Percentiles rank a stretch among this genome's conserved stretches.
These are phyloP conservation scores for Antigone vipio DNA, from an alignment of 2,113 vertebrate species.

Conservation along the genomic window DNA sequence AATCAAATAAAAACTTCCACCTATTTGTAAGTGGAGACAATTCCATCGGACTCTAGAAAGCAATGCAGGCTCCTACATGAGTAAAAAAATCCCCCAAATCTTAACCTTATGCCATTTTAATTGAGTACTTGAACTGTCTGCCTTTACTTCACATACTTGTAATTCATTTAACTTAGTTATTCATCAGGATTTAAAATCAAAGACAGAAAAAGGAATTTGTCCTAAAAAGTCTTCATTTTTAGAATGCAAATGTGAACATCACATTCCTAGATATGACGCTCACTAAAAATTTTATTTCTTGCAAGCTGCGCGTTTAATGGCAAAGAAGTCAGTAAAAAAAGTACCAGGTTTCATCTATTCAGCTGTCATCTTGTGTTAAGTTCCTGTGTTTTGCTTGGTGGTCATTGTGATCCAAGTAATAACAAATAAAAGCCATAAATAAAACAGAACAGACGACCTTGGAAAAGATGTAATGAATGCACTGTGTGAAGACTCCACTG, in stretches of 20 bases:
- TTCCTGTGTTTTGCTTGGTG: not conserved
- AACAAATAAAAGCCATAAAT: not conserved
- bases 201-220: not conserved
- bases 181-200: not conserved
- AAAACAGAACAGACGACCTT: not conserved
- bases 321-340: not conserved
- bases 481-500: not conserved
- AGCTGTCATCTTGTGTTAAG: not conserved
- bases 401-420: not conserved
- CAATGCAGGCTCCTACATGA: not conserved
- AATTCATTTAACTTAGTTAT: not conserved
- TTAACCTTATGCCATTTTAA: not conserved
- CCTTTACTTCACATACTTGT: not conserved
- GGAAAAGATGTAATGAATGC: not conserved
- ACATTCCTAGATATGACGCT: not conserved
- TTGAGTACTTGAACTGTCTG: not conserved
- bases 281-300: not conserved
- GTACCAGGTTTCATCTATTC: not conserved
- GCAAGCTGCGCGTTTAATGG: not conserved
- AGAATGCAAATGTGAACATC: not conserved
- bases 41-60: not conserved
- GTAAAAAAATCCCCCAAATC: not conserved
- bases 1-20: not conserved
- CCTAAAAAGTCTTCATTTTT: not conserved
- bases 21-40: not conserved